Evolutionary conservation across 2,797 vertebrate species (phyloP), one percentile per base, ranked within the genome.

Genomic region (Chelmon rostratus): DNA sequence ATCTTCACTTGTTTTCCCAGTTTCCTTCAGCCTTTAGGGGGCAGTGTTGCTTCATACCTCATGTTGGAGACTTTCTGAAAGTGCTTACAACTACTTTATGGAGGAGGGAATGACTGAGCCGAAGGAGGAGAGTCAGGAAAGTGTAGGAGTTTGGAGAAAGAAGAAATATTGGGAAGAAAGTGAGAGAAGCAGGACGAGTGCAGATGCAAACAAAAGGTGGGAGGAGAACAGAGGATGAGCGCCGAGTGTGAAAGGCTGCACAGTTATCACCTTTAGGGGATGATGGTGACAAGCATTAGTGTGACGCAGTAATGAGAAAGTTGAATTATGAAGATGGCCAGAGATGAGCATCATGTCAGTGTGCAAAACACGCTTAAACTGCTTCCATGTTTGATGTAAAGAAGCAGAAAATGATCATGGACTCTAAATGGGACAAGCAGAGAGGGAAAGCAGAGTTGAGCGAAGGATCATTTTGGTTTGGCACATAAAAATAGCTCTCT

Each of bases 31-130:
- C 88, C 94, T 94, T 84, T 86, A 92, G 94, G 90, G 93, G 95
- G 94, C 95, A 95, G 92, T 95, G 90, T 95, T 94, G 94, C 18
- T 91, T 92, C 93, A 90, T 68, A 84, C 54, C 89, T 90, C 81
- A 54, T 46, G 37, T 19, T n/a, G 38, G 40, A 62, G 72, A 86
- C 83, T 75, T 73, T 78, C 72, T 73, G 75, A 73, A 90, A 87
- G 72, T 85, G 73, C 76, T 90, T 82, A 73, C 69, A 86, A 83
- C 67, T 79, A 70, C 65, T 85, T 76, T 75, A 73, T 58, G 84
- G 85, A 89, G 83, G 87, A 87, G 76, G 83, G 58, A 76, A 73
- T 77, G 84, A 79, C 73, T 73, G 83, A 88, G 79, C 76, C 10
- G 40, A 68, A 80, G 76, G 68, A 87, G 91, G 84, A 46, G 85